These are phyloP conservation scores for Plutomurus gul DNA, from an alignment of 1,140 invertebrate genomes.

Conservation along the genomic window DNA sequence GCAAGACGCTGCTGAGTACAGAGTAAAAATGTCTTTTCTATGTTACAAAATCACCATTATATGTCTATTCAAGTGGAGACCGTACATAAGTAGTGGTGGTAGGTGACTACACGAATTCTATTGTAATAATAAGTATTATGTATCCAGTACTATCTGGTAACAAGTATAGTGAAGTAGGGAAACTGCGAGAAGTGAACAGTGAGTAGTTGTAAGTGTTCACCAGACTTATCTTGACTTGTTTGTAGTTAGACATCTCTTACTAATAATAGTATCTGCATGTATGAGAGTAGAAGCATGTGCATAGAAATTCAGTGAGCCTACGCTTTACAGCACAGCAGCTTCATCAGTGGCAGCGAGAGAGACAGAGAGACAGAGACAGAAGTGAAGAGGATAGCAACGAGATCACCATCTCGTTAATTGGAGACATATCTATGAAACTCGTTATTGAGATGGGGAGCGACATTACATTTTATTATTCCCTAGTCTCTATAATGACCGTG, in stretches of 20 bases:
- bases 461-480: slow-evolving; percentile 53
- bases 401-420: slow-evolving; percentile 53
- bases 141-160: too few relatives aligned
- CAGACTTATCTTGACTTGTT: not conserved
- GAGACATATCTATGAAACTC: slow-evolving; percentile 53
- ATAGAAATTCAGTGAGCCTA: too few relatives aligned
- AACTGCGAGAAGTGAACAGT: not conserved
- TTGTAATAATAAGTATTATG: too few relatives aligned
- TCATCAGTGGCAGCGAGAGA: slow-evolving; percentile 22
- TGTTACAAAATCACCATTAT: too few relatives aligned
- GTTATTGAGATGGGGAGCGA: slow-evolving; percentile 52
- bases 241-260: slow-evolving; percentile 1
- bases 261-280: too few relatives aligned
- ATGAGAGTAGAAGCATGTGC: too few relatives aligned
- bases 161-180: not conserved
- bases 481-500: slow-evolving; percentile 44
- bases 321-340: too few relatives aligned
- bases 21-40: too few relatives aligned
- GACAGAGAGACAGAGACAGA: slow-evolving; percentile 21
- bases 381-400: slow-evolving; percentile 6
- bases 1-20: too few relatives aligned
- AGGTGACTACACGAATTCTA: too few relatives aligned
- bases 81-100: too few relatives aligned
- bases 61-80: too few relatives aligned
- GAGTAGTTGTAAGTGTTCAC: slow-evolving; percentile 15